phyloP scores from a whole-genome alignment of 1,140 invertebrate genomes.

The Ips nitidus region DNA sequence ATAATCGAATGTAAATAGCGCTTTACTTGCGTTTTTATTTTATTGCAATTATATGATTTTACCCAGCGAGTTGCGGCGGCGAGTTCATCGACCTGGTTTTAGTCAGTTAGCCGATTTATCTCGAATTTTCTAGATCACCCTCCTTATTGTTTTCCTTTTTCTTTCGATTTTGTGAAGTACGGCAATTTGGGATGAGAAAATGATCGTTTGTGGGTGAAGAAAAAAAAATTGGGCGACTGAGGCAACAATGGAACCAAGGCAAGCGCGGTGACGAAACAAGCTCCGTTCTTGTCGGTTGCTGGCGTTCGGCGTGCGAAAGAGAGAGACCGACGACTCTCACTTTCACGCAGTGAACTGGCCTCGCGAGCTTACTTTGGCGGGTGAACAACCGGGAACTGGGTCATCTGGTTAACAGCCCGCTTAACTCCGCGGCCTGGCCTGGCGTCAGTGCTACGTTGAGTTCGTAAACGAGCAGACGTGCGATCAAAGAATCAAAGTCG shows the following conservation, averaged over 20 bases:
- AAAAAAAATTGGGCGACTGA: conserved; percentile 31
- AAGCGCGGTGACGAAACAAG: conserved; percentile 42
- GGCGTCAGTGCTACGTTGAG: conserved; percentile 51
- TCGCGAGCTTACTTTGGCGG: conserved; percentile 52
- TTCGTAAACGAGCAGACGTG: conserved; percentile 46
- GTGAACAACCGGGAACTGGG: conserved; percentile 67
- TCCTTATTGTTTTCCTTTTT: conserved; percentile 2
- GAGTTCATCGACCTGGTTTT: conserved; percentile 29
- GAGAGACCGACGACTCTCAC: conserved; percentile 58
- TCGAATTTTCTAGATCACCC: conserved; percentile 6
- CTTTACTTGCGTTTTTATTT: conserved; percentile 41
- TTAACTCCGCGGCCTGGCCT: conserved; percentile 52
- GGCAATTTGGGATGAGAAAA: background rate
- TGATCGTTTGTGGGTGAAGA: background rate
- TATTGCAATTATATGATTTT: conserved; percentile 31
- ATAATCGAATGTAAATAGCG: conserved; percentile 33
- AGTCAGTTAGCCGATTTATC: conserved; percentile 11
- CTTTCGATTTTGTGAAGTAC: background rate
- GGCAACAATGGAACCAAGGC: conserved; percentile 29
- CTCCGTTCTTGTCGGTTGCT: conserved; percentile 33
- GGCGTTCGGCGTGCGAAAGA: conserved; percentile 25
- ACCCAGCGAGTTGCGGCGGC: conserved; percentile 27
- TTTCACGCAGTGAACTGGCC: conserved; percentile 59
- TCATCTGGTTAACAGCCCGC: conserved; percentile 60
- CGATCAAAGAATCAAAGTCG: conserved; percentile 8